Evolutionary conservation across 2,113 vertebrate genomes (phyloP).

Genomic region (Odontesthes bonariensis): DNA sequence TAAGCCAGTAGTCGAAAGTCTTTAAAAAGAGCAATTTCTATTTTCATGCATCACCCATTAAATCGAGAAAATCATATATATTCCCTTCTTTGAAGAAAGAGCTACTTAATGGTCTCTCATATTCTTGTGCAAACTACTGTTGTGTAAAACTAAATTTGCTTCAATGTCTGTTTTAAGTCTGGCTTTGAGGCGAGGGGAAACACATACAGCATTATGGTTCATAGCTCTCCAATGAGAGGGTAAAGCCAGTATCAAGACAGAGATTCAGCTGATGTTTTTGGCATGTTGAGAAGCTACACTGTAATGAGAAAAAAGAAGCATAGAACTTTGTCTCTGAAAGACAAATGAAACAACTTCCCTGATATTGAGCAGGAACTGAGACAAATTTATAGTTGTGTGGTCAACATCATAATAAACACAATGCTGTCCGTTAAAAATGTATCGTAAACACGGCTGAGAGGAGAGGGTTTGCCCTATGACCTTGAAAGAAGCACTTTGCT

Average conservation of each 20-base stretch:
- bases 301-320: background rate
- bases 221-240: too few species aligned
- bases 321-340: constrained; percentile 1
- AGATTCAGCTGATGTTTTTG: background rate
- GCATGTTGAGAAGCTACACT: background rate
- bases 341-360: constrained; percentile 47
- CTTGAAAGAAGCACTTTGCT: constrained; percentile 54
- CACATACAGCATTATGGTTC: too few species aligned
- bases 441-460: constrained; percentile 53
- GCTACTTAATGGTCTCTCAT: background rate
- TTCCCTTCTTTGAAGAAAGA: too few species aligned
- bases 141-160: too few species aligned
- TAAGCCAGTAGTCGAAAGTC: too few species aligned
- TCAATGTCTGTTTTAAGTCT: too few species aligned
- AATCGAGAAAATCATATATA: too few species aligned
- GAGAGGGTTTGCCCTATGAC: constrained; percentile 70
- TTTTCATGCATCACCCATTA: too few species aligned
- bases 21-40: too few species aligned
- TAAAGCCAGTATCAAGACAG: background rate
- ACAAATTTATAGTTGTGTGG: constrained; percentile 50
- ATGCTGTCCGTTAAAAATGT: constrained; percentile 49
- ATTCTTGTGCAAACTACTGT: background rate
- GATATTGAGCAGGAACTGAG: constrained; percentile 66
- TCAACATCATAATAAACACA: constrained; percentile 57
- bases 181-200: too few species aligned